A percentile compares a stretch with the other conserved stretches of the same genome.
These are phyloP conservation scores for Chaetorhynchus papuensis DNA, from an alignment of 2,113 vertebrate genomes.

Conservation along the genomic window DNA sequence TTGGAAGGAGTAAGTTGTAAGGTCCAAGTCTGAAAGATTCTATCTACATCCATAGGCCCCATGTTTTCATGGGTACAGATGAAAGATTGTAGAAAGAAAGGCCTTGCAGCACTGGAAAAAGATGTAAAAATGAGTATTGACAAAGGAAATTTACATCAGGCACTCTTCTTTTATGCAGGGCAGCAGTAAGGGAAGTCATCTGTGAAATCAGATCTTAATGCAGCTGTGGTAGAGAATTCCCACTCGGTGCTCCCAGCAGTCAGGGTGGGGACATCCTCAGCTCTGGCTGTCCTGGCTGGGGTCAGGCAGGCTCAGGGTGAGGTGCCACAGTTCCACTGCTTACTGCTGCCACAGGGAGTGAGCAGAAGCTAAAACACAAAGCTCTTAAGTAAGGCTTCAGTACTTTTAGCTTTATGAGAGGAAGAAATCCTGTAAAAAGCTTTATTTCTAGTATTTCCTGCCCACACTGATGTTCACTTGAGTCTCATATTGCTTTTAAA, in stretches of 20 bases:
- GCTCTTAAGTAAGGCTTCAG: background rate
- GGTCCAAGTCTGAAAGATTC: background rate
- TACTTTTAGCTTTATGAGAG: background rate
- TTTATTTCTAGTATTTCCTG: background rate
- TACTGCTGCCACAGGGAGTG: rapidly evolving
- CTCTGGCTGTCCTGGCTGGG: background rate
- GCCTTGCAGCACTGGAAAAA: background rate
- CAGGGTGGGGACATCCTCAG: too few species aligned
- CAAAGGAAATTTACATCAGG: background rate
- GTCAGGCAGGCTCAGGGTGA: background rate
- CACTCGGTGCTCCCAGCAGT: background rate
- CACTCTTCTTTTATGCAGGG: background rate
- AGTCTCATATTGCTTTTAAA: background rate
- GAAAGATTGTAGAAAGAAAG: background rate
- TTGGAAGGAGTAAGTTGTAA: background rate
- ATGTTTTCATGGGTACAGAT: background rate
- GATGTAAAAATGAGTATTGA: background rate
- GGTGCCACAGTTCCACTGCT: background rate
- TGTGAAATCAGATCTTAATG: background rate
- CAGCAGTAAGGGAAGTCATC: background rate
- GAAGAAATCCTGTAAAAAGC: background rate
- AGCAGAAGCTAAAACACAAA: background rate
- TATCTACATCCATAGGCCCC: rapidly evolving
- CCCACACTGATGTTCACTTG: background rate
- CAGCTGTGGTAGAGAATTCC: background rate